Evolutionary conservation across 2,797 vertebrate genomes (phyloP), one percentile per base, ranked within the genome.

Genomic region (Sebastes steindachneri): DNA sequence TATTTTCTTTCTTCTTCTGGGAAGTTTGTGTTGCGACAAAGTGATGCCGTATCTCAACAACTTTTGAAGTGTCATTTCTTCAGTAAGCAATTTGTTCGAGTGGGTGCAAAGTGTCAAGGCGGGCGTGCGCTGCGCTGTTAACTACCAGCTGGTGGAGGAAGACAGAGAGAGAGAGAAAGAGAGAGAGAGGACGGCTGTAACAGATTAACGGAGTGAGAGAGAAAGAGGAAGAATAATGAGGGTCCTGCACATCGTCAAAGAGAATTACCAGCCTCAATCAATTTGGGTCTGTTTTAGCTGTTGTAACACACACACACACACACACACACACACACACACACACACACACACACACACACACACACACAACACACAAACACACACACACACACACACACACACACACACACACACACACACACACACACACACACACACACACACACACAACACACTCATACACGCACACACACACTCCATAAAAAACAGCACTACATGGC

Each of bases 11-110:
- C 70, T 31, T 68, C 28, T 6, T 65, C 55, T 55, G 60, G 70
- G 66, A 76, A 77, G 73, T 79, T 79, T 73, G 67, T 21, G 80
- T 62, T 66, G 53, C 2, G 2, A 60, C 69, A 8, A 70, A 79
- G 68, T 19, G 57, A 62, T 19, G 45, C 25, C 55, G 26, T 55
- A 73, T 79, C 67, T 75, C 51, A 10, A 75, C 41, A 67, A 85
- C 82, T 62, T 58, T 9, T 85, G 21, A 82, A 87, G 83, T 85
- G 78, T 84, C 62, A 71, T 70, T 78, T 86, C 73, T 77, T 51
- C 55, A 25, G 72, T 2, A 4, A 86, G 73, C 71, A 78, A 79
- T 83, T 87, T 83, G 77, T 84, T 82, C 12, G 23, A 92, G 81
- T 77, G 74, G 73, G 63, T 28, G 69, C 55, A 71, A 31, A 82